Conservation (phyloP, 2,888 invertebrate species). For the Eilema depressum region DNA sequence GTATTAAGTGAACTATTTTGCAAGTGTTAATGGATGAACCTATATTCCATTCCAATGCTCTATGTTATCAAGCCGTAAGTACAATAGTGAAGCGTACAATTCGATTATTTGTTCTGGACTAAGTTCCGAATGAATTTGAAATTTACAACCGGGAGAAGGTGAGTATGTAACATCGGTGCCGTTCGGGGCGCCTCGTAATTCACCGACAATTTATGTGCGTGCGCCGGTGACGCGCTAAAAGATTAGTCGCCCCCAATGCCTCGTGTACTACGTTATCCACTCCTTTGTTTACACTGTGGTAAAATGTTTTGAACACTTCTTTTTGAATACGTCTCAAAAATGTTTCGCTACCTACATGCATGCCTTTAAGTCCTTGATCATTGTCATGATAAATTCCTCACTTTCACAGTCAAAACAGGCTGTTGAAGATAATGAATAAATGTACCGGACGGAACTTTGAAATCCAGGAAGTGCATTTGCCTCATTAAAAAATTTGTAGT, state of each 20-base stretch:
- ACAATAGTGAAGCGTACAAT: constrained; percentile 65
- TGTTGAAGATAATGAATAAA: background rate
- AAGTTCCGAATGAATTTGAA: constrained; percentile 64
- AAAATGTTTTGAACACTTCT: constrained; percentile 33
- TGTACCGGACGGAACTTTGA: background rate
- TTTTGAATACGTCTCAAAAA: constrained; percentile 29
- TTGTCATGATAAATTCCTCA: background rate
- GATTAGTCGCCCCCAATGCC: constrained; percentile 72
- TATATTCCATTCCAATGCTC: background rate
- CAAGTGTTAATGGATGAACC: constrained; percentile 32
- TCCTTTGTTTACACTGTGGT: constrained; percentile 37
- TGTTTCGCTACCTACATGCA: background rate
- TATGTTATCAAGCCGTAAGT: constrained; percentile 63
- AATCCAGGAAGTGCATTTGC: constrained; percentile 50
- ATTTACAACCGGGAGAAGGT: constrained; percentile 72
- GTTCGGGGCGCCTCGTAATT: constrained; percentile 74
- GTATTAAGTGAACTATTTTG: constrained; percentile 45
- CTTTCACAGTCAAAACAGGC: too few relatives aligned
- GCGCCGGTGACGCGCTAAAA: constrained; percentile 82
- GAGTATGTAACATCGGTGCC: constrained; percentile 67
- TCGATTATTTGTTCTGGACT: constrained; percentile 66
- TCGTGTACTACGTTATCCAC: constrained; percentile 38
- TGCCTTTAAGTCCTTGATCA: background rate
- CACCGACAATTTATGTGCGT: constrained; percentile 83
- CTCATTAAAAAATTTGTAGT: constrained; percentile 56